A percentile compares a stretch with the other conserved stretches of the same genome.
These are phyloP conservation scores for Nomada fucata DNA, from an alignment of 2,888 invertebrate genomes.

Conservation along the genomic window DNA sequence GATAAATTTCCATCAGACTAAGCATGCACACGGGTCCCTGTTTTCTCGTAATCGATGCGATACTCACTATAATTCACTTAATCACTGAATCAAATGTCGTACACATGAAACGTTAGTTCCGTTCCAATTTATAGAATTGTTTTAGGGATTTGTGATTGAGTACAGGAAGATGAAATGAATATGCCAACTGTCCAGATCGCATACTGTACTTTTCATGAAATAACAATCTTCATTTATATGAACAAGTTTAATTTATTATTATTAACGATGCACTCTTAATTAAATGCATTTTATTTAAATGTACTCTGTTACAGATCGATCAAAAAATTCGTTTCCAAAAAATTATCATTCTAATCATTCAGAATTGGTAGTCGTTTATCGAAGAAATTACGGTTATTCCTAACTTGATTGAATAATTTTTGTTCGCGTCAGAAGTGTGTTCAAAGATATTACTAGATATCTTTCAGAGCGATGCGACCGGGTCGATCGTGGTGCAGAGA, in stretches of 20 bases:
- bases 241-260: no score
- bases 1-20: slow-evolving; percentile 26
- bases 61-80: not conserved
- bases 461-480: slow-evolving; percentile 63
- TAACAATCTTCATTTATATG: no score
- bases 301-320: no score
- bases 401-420: not conserved
- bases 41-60: not conserved
- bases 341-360: no score
- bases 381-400: not conserved
- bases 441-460: slow-evolving; percentile 56
- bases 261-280: no score
- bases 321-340: no score
- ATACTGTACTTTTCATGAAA: no score
- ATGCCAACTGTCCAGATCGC: no score
- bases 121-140: not conserved
- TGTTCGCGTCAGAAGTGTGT: slow-evolving; percentile 43
- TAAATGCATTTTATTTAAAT: no score
- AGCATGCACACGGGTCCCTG: not conserved
- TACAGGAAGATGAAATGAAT: no score
- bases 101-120: not conserved
- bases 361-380: no score
- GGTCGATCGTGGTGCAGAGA: slow-evolving; percentile 76
- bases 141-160: not conserved
- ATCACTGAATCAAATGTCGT: not conserved